These are phyloP conservation scores for Cybosia mesomella DNA, from an alignment of 2,888 invertebrate species.

Conservation along the genomic window DNA sequence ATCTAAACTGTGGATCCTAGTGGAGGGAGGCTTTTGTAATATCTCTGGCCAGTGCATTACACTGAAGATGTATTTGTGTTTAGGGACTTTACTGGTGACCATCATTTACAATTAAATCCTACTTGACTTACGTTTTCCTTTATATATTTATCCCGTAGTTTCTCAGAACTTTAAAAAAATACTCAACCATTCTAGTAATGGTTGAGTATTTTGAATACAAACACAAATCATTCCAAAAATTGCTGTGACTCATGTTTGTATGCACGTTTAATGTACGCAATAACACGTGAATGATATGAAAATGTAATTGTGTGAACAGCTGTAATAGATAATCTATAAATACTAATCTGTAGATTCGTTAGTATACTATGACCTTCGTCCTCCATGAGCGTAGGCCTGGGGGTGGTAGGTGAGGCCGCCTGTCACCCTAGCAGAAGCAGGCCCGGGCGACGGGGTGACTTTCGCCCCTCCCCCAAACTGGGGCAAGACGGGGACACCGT, in stretches of 20 bases:
- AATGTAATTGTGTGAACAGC: background rate
- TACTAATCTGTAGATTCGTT: too few relatives aligned
- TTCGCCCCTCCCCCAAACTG: too few relatives aligned
- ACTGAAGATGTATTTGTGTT: background rate
- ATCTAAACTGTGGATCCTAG: too few relatives aligned
- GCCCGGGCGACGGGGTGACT: too few relatives aligned
- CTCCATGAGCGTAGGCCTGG: too few relatives aligned
- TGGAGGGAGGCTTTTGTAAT: too few relatives aligned
- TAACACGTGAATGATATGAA: background rate
- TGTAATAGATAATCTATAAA: background rate
- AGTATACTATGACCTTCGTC: too few relatives aligned
- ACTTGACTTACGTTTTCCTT: slow-evolving; percentile 36
- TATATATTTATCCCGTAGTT: slow-evolving; percentile 9
- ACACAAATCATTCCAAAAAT: slow-evolving; percentile 36
- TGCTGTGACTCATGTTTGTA: slow-evolving; percentile 27
- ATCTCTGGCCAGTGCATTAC: too few relatives aligned
- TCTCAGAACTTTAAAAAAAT: slow-evolving; percentile 25
- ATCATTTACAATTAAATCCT: background rate
- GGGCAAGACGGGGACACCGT: too few relatives aligned
- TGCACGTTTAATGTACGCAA: background rate
- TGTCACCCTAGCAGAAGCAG: too few relatives aligned
- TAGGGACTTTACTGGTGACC: background rate
- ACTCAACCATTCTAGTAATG: slow-evolving; percentile 8
- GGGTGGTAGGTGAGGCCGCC: too few relatives aligned
- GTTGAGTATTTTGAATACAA: slow-evolving; percentile 15